A percentile compares a stretch with the other conserved stretches of the same genome.
Conservation (phyloP, 2,797 vertebrate genomes). For the Potorous gilbertii region DNA sequence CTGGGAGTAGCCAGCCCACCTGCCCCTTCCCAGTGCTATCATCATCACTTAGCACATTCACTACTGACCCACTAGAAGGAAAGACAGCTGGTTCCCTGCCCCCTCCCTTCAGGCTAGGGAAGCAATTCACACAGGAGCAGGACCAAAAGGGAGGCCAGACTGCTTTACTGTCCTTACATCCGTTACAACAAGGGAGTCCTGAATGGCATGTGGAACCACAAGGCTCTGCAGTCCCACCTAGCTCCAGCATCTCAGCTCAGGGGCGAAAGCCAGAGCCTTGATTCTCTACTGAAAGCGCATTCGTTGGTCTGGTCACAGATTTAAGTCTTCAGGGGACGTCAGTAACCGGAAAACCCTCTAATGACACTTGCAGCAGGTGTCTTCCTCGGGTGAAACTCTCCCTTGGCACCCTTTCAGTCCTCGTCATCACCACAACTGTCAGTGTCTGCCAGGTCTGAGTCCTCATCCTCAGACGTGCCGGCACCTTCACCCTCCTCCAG, state of each 20-base stretch:
- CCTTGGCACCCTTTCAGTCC: background rate
- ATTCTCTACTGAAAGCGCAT: background rate
- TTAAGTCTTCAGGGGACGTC: background rate
- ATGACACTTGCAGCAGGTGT: background rate
- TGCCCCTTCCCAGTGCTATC: background rate
- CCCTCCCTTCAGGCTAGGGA: background rate
- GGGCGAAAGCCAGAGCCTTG: background rate
- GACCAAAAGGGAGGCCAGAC: background rate
- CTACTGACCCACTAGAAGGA: background rate
- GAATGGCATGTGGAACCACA: too few species aligned
- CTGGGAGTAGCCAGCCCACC: constrained; percentile 45
- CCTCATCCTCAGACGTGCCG: constrained; percentile 30
- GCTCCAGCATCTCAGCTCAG: background rate
- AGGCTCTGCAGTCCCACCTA: background rate
- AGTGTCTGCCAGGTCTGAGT: constrained; percentile 60
- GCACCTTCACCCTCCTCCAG: constrained; percentile 70
- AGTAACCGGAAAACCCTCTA: background rate
- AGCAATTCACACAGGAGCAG: background rate
- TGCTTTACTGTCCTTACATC: background rate
- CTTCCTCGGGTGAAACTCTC: background rate
- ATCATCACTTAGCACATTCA: background rate
- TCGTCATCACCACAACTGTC: constrained; percentile 53
- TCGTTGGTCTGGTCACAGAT: background rate
- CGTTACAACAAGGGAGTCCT: background rate
- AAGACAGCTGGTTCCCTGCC: background rate